Base-by-base conservation (phyloP, 2,113 vertebrate genomes). In the Tupaia chinensis region DNA sequence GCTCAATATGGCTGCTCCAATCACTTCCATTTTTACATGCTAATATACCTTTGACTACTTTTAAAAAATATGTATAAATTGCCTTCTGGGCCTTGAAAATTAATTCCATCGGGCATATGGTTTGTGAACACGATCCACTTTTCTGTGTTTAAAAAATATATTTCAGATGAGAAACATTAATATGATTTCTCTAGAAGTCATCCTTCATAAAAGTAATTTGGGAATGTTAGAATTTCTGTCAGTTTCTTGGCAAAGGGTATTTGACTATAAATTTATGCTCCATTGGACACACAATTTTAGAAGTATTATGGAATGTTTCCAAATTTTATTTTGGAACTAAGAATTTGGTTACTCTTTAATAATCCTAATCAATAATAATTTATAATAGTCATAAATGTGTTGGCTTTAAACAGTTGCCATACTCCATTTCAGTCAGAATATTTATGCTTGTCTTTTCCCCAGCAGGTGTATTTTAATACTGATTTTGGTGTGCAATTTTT, bases 181-280 rank as follows among this genome's bases (percentile, higher is more conserved):
- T 92, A 69, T 85, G 66, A 25, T 89, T 94, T 96, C 79, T 95
- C 70, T 92, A 93, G 69, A 97, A 97, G 96, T 87, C 90, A 84
- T 92, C 27, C 32, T 97, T 91, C 70, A 66, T 94, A 73, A 88
- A 93, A 95, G 61, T 80, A 65, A 89, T 84, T 90, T 15, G 78
- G 80, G 83, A 81, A 95, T 87, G 32, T 96, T 92, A 82, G 90
- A 61, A 29, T 96, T n/a, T 87, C 85, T 95, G 94, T 91, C 91
- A 95, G 95, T 87, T 98, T 97, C 91, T 97, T 97, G 97, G 96
- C 93, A 91, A 93, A 94, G 10, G 15, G 29, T 77, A 72, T 93
- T 97, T 1, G 13, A 79, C 96, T 85, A 92, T 60, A 89, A 96
- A 87, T 74, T 95, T 96, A 87, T 83, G 58, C 66, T 97, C 81